Evolutionary conservation across 1,140 invertebrate species (phyloP).

Genomic region (Apolygus lucorum): DNA sequence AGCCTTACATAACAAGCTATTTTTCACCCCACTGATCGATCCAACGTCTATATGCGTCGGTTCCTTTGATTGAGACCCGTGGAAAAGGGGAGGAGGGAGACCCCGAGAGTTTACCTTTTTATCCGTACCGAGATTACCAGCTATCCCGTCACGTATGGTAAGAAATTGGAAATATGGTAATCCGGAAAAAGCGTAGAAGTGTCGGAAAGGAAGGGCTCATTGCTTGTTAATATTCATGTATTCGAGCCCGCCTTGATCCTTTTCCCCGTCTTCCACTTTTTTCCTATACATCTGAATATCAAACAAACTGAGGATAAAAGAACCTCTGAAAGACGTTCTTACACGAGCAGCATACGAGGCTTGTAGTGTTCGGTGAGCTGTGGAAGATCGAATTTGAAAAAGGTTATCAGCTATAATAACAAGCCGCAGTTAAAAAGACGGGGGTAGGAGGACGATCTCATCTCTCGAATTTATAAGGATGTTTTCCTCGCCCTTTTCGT

Average conservation of each 20-base stretch:
- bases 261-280: conserved; percentile 9
- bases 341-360: background rate
- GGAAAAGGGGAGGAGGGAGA: background rate
- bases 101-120: conserved; percentile 10
- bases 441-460: no score
- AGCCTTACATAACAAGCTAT: no score
- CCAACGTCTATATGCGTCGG: no score
- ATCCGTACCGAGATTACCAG: conserved; percentile 9
- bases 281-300: conserved; percentile 4
- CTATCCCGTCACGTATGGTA: conserved; percentile 12
- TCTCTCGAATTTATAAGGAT: no score
- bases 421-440: no score
- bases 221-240: conserved; percentile 13
- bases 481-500: no score
- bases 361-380: background rate
- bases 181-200: conserved; percentile 9
- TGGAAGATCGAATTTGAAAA: conserved; percentile 14
- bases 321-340: conserved; percentile 14
- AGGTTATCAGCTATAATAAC: conserved; percentile 4
- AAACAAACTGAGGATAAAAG: conserved; percentile 15
- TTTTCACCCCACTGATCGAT: no score
- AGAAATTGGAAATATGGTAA: conserved; percentile 17
- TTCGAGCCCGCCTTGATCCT: conserved; percentile 8
- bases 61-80: no score
- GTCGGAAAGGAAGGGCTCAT: background rate